Evolutionary conservation across 2,888 invertebrate species (phyloP), one percentile per base, ranked within the genome.

Genomic region (Perizoma affinitatum): DNA sequence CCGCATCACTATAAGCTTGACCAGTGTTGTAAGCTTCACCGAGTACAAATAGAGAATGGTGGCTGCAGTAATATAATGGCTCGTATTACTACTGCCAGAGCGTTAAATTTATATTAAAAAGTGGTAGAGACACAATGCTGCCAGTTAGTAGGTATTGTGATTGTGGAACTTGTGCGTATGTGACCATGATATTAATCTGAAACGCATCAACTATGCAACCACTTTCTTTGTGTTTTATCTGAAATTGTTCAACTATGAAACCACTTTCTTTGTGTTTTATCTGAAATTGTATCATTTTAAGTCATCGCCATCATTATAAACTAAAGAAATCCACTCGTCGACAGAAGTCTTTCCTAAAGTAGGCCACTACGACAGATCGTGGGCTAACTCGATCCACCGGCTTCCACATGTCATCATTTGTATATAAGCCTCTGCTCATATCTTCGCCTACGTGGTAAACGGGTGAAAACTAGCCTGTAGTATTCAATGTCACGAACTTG

Each of bases 31-130:
- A 80, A 82, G 86, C 86, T 78, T 80, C 78, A 77, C 77, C 74
- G 76, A 82, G 76, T 83, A 84, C 85, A 87, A 88, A 88, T 87
- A 86, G 85, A 87, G 82, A 86, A 82, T 83, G 77, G 84, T 78
- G 75, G 81, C 79, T 78, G 75, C 80, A 79, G 84, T 83, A 86
- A 86, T 86, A 22, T 22, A 87, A 86, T 84, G 76, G 80, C 72
- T 40, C 65, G 67, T 77, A 79, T 77, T 64, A 79, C 75, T 70
- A 73, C 77, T 72, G 68, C 72, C 74, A 61, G 74, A 77, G 74
- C 84, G 84, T 83, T 84, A 83, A 86, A 86, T 86, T 87, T 85
- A 80, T 85, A 87, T 88, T 86, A 87, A 86, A 86, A 86, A 82
- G 72, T 62, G 48, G 63, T 48, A 67, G 35, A 60, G 59, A 54